Evolutionary conservation across 2,888 invertebrate species (phyloP), one percentile per base, ranked within the genome.

Genomic region (Homarus gammarus): DNA sequence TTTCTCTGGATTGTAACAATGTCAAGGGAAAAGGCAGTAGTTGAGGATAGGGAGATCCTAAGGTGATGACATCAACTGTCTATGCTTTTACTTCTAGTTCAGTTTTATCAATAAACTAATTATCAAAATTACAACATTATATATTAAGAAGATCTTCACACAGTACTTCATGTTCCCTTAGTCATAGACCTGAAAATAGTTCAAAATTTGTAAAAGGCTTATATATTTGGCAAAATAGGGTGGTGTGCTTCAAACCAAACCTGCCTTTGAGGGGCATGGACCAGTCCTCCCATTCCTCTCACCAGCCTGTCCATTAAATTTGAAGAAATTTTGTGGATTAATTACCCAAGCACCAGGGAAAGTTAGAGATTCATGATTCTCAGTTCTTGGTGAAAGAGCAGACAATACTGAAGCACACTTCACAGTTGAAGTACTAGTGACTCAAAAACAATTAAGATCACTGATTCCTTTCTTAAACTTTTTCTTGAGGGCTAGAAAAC

Each of bases 371-470:
- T 86, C 86, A 86, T 36, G 33, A 79, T n/a, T 78, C 36, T 84
- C 40, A 33, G 44, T 64, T 68, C 44, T 27, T 40, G 64, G 61
- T 68, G 51, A 70, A 79, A 86, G 86, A 79, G n/a, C 85, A 79
- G 86, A 72, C 64, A 79, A 79, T 70, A 86, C 79, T 79, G 79
- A 86, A 86, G 79, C 86, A 86, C 78, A 78, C 85, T 78, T 73
- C 27, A 51, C 56, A 51, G 72, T 10, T 77, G 51, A 49, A 68
- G n/a, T 51, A 68, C 82, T 27, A 82, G 82, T 82, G 77, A 51
- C 61, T 61, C 27, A 36, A 36, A 61, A 36, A 10, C 31, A n/a
- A 27, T 27, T 31, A 27, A 51, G 27, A 78, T 79, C 61, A 61
- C 31, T 22, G 27, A 36, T 36, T 70, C 33, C 38, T 44, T 36